phyloP scores from a whole-genome alignment of 2,888 invertebrate genomes.

The Pasiphila rectangulata region DNA sequence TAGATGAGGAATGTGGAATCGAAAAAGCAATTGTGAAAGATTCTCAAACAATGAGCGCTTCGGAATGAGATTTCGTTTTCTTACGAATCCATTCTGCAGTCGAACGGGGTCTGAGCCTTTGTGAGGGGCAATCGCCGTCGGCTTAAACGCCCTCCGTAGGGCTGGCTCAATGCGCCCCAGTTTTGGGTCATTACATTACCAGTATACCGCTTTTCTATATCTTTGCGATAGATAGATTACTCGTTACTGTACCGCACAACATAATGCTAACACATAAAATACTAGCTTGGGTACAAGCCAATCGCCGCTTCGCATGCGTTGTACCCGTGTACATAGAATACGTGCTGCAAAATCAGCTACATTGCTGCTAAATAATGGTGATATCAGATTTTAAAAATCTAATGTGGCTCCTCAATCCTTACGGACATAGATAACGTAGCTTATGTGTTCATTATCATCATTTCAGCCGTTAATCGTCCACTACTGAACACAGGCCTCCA shows the following conservation, averaged over 20 bases:
- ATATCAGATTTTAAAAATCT: no score
- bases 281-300: not conserved
- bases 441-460: no score
- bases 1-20: slow-evolving; percentile 55
- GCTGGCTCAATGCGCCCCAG: slow-evolving; percentile 23
- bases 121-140: slow-evolving; percentile 68
- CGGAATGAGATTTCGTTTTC: slow-evolving; percentile 70
- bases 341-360: no score
- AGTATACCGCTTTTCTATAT: slow-evolving; percentile 9
- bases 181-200: slow-evolving; percentile 20
- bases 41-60: slow-evolving; percentile 64
- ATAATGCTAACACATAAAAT: no score
- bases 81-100: slow-evolving; percentile 60
- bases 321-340: no score
- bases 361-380: no score
- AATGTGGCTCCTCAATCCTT: no score
- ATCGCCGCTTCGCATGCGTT: not conserved
- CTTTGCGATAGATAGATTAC: no score
- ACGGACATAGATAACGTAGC: no score
- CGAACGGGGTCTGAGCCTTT: slow-evolving; percentile 57
- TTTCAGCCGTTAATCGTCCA: no score
- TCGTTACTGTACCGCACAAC: no score
- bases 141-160: slow-evolving; percentile 58
- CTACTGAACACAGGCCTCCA: no score
- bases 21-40: slow-evolving; percentile 65